phyloP scores from a whole-genome alignment of 2,113 vertebrate genomes.

The Odocoileus hemionus region DNA sequence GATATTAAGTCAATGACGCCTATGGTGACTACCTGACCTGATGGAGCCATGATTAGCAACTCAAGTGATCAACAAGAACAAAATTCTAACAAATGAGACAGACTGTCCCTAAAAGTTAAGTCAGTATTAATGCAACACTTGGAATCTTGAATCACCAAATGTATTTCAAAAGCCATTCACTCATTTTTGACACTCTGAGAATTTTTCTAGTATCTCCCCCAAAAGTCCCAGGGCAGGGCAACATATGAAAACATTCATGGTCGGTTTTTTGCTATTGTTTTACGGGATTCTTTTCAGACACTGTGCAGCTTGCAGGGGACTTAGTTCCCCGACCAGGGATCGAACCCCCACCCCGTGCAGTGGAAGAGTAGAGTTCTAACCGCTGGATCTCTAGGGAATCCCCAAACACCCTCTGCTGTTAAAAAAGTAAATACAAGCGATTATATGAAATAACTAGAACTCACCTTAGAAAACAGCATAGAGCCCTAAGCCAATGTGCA shows the following conservation, averaged over 20 bases:
- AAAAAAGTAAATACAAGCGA: background rate
- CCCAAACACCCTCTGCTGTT: background rate
- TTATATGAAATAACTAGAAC: background rate
- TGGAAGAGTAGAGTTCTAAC: background rate
- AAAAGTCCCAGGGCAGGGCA: background rate
- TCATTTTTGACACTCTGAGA: background rate
- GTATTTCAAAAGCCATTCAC: background rate
- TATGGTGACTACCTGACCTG: background rate
- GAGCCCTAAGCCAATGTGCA: background rate
- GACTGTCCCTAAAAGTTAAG: background rate
- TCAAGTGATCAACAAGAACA: background rate
- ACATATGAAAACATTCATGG: background rate
- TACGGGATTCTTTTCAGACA: fast-evolving
- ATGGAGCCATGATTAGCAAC: background rate
- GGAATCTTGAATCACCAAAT: background rate
- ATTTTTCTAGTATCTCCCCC: background rate
- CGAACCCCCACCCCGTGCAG: fast-evolving
- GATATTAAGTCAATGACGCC: background rate
- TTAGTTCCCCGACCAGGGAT: background rate
- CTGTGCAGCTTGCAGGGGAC: background rate
- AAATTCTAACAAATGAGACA: background rate
- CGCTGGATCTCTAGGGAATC: background rate
- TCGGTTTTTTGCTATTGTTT: background rate
- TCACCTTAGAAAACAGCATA: background rate
- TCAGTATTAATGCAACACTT: background rate